phyloP scores from a whole-genome alignment of 1,140 invertebrate species.

The Linepithema humile region DNA sequence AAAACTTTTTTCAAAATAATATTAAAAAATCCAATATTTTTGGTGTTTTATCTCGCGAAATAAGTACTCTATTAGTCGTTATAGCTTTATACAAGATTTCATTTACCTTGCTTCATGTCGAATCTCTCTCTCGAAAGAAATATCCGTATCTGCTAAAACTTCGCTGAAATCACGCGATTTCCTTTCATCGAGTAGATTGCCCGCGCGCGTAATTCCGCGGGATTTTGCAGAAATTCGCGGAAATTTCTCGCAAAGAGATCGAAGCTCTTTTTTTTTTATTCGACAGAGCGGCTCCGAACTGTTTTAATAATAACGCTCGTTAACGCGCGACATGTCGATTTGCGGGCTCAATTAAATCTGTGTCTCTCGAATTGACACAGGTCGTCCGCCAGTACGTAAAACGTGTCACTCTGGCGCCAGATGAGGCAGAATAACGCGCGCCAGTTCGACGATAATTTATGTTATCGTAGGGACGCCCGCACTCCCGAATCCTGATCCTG shows the following conservation, averaged over 20 bases:
- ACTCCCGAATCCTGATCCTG: conserved; percentile 36
- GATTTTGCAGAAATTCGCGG: conserved; percentile 46
- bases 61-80: conserved; percentile 17
- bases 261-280: background rate
- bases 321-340: conserved; percentile 22
- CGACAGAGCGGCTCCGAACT: background rate
- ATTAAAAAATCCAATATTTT: background rate
- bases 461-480: conserved; percentile 52
- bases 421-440: conserved; percentile 21
- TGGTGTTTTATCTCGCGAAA: background rate
- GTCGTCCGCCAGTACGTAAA: conserved; percentile 36
- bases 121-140: conserved; percentile 44
- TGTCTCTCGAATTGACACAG: conserved; percentile 34
- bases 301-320: conserved; percentile 29
- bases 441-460: conserved; percentile 63
- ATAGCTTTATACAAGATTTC: conserved; percentile 1
- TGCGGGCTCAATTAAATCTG: conserved; percentile 36
- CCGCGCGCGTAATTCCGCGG: conserved; percentile 25
- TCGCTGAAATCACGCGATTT: conserved; percentile 45
- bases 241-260: conserved; percentile 24
- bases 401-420: conserved; percentile 15
- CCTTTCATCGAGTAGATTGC: conserved; percentile 28
- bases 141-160: conserved; percentile 43
- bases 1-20: too few species aligned
- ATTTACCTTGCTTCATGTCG: conserved; percentile 24